Evolutionary conservation across 2,888 invertebrate species (phyloP).

Genomic region (Eumacrocentrus americanus): DNA sequence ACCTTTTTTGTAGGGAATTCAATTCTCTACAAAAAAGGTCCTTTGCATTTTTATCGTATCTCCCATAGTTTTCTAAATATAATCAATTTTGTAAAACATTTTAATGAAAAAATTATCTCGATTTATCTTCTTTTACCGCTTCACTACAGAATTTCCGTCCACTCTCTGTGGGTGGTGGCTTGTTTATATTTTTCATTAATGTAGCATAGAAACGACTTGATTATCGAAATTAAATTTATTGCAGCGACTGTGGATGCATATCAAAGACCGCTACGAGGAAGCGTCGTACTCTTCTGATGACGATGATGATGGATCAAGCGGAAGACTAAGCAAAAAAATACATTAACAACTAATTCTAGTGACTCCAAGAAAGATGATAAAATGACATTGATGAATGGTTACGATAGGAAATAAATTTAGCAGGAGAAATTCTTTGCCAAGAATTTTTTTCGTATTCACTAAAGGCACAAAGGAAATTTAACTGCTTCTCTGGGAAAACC

Average conservation of each 20-base stretch:
- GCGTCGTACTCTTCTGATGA: neutral
- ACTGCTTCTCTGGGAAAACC: neutral
- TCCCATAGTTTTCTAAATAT: too few species aligned
- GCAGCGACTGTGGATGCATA: constrained; percentile 48
- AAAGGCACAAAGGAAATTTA: neutral
- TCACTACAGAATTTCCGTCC: too few species aligned
- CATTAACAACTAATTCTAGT: too few species aligned
- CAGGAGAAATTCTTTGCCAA: neutral
- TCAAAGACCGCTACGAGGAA: constrained; percentile 43
- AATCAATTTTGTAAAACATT: too few species aligned
- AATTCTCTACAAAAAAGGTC: too few species aligned
- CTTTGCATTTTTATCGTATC: too few species aligned
- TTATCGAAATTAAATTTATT: constrained; percentile 19
- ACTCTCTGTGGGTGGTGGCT: too few species aligned
- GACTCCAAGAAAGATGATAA: neutral
- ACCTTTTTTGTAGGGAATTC: too few species aligned
- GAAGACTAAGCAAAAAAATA: too few species aligned
- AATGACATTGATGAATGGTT: neutral
- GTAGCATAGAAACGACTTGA: neutral
- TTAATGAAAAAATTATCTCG: too few species aligned
- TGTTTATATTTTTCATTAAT: neutral
- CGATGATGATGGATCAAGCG: too few species aligned
- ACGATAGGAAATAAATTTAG: neutral
- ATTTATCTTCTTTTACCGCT: too few species aligned
- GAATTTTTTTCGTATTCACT: neutral